Evolutionary conservation across 2,113 vertebrate genomes (phyloP).

Genomic region (Damaliscus lunatus): DNA sequence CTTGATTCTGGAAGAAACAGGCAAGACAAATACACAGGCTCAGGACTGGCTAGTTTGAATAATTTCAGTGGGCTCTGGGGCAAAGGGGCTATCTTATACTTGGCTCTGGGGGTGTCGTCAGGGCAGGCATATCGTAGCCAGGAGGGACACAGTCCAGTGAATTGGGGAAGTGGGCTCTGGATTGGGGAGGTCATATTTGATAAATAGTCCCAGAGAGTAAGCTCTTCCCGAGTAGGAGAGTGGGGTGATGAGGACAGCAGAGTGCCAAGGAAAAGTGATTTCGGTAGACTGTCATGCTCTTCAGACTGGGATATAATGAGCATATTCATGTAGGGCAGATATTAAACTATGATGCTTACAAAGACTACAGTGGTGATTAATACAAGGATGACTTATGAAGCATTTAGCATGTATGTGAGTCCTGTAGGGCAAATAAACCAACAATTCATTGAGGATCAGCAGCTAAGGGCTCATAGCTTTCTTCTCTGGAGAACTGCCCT

Average conservation of each 20-base stretch:
- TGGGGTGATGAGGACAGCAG: background rate
- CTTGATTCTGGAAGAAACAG: background rate
- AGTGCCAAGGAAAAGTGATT: background rate
- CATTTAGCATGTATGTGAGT: background rate
- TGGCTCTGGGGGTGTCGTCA: background rate
- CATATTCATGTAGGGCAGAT: background rate
- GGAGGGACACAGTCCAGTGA: background rate
- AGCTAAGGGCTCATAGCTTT: background rate
- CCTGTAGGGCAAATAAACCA: background rate
- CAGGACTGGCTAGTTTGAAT: background rate
- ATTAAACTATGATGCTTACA: background rate
- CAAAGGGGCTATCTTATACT: background rate
- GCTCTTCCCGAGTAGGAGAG: background rate
- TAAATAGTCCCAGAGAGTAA: background rate
- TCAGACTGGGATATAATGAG: background rate
- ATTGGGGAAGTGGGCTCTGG: background rate
- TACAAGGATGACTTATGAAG: background rate
- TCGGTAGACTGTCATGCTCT: background rate
- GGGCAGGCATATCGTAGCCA: rapidly evolving
- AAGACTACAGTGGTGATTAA: background rate
- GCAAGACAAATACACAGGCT: background rate
- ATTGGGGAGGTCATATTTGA: background rate
- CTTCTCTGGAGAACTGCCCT: background rate
- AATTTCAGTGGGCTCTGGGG: background rate
- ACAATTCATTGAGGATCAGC: too few relatives aligned